These are phyloP conservation scores for Myiotriccus ornatus DNA, from an alignment of 2,797 vertebrate species.

Conservation along the genomic window DNA sequence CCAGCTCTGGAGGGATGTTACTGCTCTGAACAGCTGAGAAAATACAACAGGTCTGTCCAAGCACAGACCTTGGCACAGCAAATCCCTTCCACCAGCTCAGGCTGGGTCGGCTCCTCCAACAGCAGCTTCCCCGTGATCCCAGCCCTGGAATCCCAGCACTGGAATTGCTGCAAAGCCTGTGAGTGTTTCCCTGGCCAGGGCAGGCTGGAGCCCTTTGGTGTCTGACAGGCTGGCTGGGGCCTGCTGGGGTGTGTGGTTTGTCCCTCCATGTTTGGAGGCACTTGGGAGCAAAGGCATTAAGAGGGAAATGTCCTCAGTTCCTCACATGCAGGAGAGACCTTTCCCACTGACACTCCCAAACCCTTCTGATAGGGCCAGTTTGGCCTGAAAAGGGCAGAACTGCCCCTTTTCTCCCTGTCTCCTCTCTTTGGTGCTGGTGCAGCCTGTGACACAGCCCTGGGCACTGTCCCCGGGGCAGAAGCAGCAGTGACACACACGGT, in stretches of 20 bases:
- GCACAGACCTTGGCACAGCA: background rate
- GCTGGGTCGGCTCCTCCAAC: rapidly evolving
- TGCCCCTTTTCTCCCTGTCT: background rate
- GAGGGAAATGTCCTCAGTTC: background rate
- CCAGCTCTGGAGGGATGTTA: background rate
- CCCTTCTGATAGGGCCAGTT: background rate
- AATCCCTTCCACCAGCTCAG: background rate
- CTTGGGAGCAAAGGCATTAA: background rate
- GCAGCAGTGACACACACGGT: rapidly evolving
- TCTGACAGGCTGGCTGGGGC: background rate
- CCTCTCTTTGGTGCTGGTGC: background rate
- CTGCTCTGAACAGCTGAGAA: background rate
- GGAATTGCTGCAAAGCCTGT: background rate
- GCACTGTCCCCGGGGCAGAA: background rate
- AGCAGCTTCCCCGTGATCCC: background rate
- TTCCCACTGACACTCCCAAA: background rate
- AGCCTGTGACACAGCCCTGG: background rate
- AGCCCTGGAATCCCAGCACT: too few species aligned
- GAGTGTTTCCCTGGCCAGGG: background rate
- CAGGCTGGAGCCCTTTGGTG: background rate
- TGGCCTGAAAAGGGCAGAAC: background rate
- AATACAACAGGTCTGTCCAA: background rate
- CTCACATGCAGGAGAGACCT: background rate
- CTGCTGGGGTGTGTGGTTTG: background rate
- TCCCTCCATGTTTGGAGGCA: background rate